phyloP scores from a whole-genome alignment of 1,140 invertebrate genomes.

The Apocrypta bakeri region DNA sequence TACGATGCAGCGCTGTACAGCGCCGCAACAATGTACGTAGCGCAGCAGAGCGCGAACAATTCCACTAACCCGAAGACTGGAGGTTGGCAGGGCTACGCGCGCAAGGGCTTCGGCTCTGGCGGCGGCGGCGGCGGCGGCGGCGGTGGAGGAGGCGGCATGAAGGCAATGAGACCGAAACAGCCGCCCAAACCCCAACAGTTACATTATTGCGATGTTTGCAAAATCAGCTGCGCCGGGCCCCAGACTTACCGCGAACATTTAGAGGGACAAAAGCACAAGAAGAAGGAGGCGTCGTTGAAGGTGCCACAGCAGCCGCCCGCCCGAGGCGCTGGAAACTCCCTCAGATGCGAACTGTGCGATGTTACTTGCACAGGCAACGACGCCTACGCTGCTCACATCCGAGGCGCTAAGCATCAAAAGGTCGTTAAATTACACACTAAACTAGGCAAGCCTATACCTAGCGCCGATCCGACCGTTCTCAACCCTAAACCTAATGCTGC shows the following conservation, averaged over 20 bases:
- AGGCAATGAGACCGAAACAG: slow-evolving; percentile 83
- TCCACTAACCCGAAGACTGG: slow-evolving; percentile 76
- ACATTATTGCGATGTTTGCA: slow-evolving; percentile 97
- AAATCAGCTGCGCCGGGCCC: slow-evolving; percentile 97
- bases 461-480: slow-evolving; percentile 92
- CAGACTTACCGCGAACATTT: slow-evolving; percentile 98
- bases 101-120: slow-evolving; percentile 80
- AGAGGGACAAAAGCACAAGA: slow-evolving; percentile 98
- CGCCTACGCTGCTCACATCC: slow-evolving; percentile 97
- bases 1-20: slow-evolving; percentile 95
- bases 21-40: slow-evolving; percentile 93
- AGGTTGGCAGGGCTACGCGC: slow-evolving; percentile 82
- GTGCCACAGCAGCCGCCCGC: slow-evolving; percentile 77
- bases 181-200: slow-evolving; percentile 92
- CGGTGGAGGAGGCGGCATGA: slow-evolving; percentile 77
- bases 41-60: slow-evolving; percentile 83
- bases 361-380: slow-evolving; percentile 98
- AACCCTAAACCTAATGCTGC: slow-evolving; percentile 70
- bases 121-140: slow-evolving; percentile 71
- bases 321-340: slow-evolving; percentile 79
- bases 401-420: slow-evolving; percentile 98
- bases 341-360: slow-evolving; percentile 94
- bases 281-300: slow-evolving; percentile 95
- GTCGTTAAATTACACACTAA: slow-evolving; percentile 97
- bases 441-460: slow-evolving; percentile 97